A percentile compares a stretch with the other conserved stretches of the same genome.
Conservation (phyloP, 2,797 vertebrate species). For the Pseudomugil tenellus region DNA sequence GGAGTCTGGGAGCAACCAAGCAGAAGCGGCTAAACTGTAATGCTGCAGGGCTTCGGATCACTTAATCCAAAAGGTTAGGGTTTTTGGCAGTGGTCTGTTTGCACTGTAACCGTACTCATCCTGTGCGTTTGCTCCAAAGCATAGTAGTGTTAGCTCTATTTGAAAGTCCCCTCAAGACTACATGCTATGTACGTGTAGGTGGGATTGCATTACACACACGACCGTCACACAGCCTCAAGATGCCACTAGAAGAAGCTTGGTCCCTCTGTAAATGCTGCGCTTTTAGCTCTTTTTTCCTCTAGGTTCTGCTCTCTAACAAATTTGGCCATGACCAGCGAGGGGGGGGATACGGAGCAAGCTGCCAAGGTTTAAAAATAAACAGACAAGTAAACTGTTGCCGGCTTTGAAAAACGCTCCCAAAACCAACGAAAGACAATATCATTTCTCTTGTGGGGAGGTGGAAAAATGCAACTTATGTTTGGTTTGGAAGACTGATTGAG, state of each 20-base stretch:
- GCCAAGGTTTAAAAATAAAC: slow-evolving; percentile 85
- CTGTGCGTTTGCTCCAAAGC: slow-evolving; percentile 50
- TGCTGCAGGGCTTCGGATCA: slow-evolving; percentile 66
- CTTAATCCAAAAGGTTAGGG: slow-evolving; percentile 72
- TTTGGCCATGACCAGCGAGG: slow-evolving; percentile 56
- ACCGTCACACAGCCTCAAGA: slow-evolving; percentile 30
- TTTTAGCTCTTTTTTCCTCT: slow-evolving; percentile 57
- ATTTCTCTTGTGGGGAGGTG: slow-evolving; percentile 62
- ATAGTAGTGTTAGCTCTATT: slow-evolving; percentile 51
- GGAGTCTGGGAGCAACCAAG: slow-evolving; percentile 54
- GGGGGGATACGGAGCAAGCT: slow-evolving; percentile 38
- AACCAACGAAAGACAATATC: slow-evolving; percentile 66
- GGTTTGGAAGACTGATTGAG: slow-evolving; percentile 54
- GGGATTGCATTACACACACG: slow-evolving; percentile 50
- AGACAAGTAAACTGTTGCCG: slow-evolving; percentile 71
- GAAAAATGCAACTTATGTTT: slow-evolving; percentile 78
- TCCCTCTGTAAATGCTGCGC: slow-evolving; percentile 27
- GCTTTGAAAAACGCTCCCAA: slow-evolving; percentile 73
- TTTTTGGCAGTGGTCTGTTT: slow-evolving; percentile 60
- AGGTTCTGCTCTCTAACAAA: slow-evolving; percentile 52
- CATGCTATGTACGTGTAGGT: slow-evolving; percentile 42
- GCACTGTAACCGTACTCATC: slow-evolving; percentile 61
- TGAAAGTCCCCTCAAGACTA: slow-evolving; percentile 42
- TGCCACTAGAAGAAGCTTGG: slow-evolving; percentile 31
- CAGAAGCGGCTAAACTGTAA: slow-evolving; percentile 63